Conservation (phyloP, 1,140 invertebrate species). For the Drosophila malerkotliana region DNA sequence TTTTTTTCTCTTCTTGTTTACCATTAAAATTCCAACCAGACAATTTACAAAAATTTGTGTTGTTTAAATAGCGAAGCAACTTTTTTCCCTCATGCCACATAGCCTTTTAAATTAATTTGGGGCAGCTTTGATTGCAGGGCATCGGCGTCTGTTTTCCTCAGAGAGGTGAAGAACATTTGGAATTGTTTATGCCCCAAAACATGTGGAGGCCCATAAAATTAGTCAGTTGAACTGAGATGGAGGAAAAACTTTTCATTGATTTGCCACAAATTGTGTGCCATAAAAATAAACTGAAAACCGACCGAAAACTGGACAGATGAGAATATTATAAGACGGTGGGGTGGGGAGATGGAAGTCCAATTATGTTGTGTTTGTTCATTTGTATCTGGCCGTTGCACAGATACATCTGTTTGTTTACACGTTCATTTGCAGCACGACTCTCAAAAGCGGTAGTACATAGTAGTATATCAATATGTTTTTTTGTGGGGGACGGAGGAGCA, state of each 20-base stretch:
- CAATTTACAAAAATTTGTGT: constrained; percentile 80
- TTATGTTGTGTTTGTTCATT: constrained; percentile 68
- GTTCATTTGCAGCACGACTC: constrained; percentile 23
- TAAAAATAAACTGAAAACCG: constrained; percentile 68
- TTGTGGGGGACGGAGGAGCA: not conserved
- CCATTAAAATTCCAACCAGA: constrained; percentile 79
- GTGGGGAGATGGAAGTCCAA: constrained; percentile 6
- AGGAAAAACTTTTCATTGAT: constrained; percentile 62
- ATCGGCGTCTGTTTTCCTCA: constrained; percentile 40
- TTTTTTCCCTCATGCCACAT: constrained; percentile 36
- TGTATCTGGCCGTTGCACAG: constrained; percentile 53
- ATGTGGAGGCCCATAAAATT: constrained; percentile 64
- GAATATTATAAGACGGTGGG: not conserved
- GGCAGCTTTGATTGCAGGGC: constrained; percentile 71
- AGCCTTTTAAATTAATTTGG: constrained; percentile 79
- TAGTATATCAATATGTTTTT: constrained; percentile 53
- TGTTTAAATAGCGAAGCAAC: constrained; percentile 71
- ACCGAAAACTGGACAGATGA: constrained; percentile 28
- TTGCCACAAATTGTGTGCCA: constrained; percentile 77
- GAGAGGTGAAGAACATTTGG: constrained; percentile 26
- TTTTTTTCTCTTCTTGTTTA: constrained; percentile 42
- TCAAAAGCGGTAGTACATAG: not conserved
- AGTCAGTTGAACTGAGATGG: constrained; percentile 15
- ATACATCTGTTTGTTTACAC: constrained; percentile 59
- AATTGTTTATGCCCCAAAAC: constrained; percentile 70